Evolutionary conservation across 2,113 vertebrate species (phyloP).

Genomic region (Pseudorhombus dupliciocellatus): DNA sequence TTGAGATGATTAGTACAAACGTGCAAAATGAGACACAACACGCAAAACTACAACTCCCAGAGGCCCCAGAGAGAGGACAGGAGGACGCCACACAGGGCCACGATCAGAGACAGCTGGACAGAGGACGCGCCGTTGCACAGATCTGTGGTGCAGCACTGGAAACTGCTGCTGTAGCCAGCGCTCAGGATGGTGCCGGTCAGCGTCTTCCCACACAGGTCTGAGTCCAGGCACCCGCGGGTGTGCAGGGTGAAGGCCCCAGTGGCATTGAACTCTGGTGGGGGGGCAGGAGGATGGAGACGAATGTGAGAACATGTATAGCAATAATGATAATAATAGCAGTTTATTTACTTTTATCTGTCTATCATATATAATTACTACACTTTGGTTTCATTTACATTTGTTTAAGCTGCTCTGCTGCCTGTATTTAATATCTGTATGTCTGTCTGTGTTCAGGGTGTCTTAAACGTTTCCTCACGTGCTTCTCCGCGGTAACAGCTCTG

Average conservation of each 20-base stretch:
- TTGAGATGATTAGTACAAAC: too few species aligned
- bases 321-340: too few species aligned
- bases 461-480: conserved; percentile 45
- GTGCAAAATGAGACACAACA: neutral
- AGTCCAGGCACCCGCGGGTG: conserved; percentile 55
- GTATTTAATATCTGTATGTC: neutral
- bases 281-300: neutral
- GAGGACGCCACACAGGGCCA: conserved; percentile 33
- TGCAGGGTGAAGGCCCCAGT: neutral
- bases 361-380: neutral
- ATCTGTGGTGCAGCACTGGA: conserved; percentile 49
- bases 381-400: neutral
- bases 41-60: conserved; percentile 13
- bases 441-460: neutral
- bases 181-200: conserved; percentile 24
- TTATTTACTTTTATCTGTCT: too few species aligned
- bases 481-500: conserved; percentile 48
- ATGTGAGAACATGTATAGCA: neutral
- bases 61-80: conserved; percentile 44
- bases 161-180: conserved; percentile 24
- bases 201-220: conserved; percentile 38
- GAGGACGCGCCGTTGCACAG: conserved; percentile 58
- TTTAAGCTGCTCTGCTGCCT: neutral
- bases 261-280: conserved; percentile 54
- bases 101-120: conserved; percentile 43